Base-by-base conservation (phyloP, 1,140 invertebrate species). In the Melitaea cinxia region DNA sequence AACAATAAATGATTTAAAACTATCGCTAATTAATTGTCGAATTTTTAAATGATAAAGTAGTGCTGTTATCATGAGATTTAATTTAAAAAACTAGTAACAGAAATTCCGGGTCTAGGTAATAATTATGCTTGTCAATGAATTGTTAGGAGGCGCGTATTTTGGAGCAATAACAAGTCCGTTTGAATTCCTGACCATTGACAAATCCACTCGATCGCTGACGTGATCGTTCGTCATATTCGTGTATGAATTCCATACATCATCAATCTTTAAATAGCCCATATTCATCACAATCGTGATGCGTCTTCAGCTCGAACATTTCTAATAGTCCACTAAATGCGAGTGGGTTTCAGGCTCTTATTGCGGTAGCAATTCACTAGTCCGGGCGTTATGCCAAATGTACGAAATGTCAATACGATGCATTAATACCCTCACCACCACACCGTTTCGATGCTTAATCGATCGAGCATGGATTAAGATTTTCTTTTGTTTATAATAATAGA, bases 321-420 rank as follows among this genome's bases (percentile, higher is more conserved):
- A 54, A 62, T 55, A 53, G 50, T 35, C 42, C 60, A 58, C 26
- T 39, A 33, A n/a, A 65, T 47, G 53, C 52, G 35, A 47, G 57
- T 66, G 55, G 47, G 30, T 47, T 53, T 54, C 33, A 37, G 37
- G 69, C 55, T 54, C 45, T 67, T 80, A 84, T 82, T 82, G 77
- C 80, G 73, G 70, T 75, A 78, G 71, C 72, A 69, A 70, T 78
- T 80, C 78, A 79, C 71, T 45, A 66, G 69, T 70, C 58, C 75
- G 77, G 87, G 87, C 85, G 52, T 42, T 23, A 67, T 73, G 85
- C 87, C 87, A 89, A 80, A 61, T 78, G 68, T 75, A 79, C 76
- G 72, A 89, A 89, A 89, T 89, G 86, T 89, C 86, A 89, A 86
- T 89, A 89, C 81, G 83, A 82, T 87, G 85, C 85, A 88, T 82